Base-by-base conservation (phyloP, 2,797 vertebrate species). In the Sebastes hopkinsi region DNA sequence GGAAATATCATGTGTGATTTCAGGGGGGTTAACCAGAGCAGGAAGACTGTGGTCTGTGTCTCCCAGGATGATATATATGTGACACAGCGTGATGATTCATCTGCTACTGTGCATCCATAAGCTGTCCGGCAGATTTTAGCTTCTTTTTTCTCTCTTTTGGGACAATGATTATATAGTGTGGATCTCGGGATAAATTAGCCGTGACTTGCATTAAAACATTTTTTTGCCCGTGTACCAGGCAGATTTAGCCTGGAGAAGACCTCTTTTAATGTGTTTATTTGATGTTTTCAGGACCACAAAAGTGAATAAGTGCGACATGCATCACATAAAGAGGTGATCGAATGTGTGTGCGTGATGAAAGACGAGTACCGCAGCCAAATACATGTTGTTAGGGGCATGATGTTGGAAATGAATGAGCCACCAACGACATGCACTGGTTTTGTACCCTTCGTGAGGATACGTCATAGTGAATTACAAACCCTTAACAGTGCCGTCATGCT, bases 31-130 rank as follows among this genome's bases (percentile, higher is more conserved):
- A 79, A 80, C 79, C 85, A 78, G 69, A 83, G 86, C 81, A 88
- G 83, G 89, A 93, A 90, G 72, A 52, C 80, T 93, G 89, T 46
- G 87, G 87, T 90, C 82, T 75, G 68, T 66, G 84, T 87, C 77
- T 88, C 83, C 59, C 50, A 81, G 81, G 79, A 87, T 91, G 90
- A 93, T 91, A 87, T 86, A 90, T 90, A 75, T 78, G 79, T 70
- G 87, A 93, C 87, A 92, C 85, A 29, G 56, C 4, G 42, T 87
- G 78, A 93, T 87, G 77, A 93, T 91, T 91, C 86, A 92, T 93
- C 85, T 77, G 92, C 94, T 94, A 93, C 92, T 86, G 91, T 92
- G 81, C 86, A 86, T 94, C 86, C 61, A 76, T 93, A 92, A 93
- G 83, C 92, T 91, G 79, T 93, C 90, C 90, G 88, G 80, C 91